Conservation (phyloP, 2,113 vertebrate species). For the Crotalus tigris region DNA sequence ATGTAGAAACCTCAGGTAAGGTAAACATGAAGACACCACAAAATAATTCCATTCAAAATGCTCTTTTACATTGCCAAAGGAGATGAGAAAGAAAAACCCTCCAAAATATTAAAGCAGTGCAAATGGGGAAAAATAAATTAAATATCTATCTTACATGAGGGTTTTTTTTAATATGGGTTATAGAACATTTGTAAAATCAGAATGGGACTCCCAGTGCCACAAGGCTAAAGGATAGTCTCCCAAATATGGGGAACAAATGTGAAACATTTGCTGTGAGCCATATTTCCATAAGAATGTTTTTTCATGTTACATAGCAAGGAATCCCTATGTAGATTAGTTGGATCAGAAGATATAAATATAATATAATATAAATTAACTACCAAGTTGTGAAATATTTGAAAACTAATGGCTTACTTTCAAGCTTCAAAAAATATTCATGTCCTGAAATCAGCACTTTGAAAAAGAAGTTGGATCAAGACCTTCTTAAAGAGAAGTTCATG, state of each 20-base stretch:
- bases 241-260: neutral
- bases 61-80: neutral
- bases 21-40: neutral
- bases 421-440: neutral
- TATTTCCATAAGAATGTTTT: neutral
- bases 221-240: neutral
- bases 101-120: neutral
- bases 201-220: neutral
- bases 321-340: neutral
- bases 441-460: neutral
- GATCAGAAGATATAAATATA: neutral
- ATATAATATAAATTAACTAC: neutral
- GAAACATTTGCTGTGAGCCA: neutral
- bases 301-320: neutral
- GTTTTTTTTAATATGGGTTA: neutral
- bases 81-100: neutral
- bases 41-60: neutral
- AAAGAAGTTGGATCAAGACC: neutral
- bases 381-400: neutral
- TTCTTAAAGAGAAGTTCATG: neutral
- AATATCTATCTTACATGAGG: neutral
- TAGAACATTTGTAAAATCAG: neutral
- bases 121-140: neutral
- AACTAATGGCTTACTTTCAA: neutral
- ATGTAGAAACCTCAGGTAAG: neutral